phyloP scores from a whole-genome alignment of 92 coral and sea anemone genomes.

The Siderastrea siderea region DNA sequence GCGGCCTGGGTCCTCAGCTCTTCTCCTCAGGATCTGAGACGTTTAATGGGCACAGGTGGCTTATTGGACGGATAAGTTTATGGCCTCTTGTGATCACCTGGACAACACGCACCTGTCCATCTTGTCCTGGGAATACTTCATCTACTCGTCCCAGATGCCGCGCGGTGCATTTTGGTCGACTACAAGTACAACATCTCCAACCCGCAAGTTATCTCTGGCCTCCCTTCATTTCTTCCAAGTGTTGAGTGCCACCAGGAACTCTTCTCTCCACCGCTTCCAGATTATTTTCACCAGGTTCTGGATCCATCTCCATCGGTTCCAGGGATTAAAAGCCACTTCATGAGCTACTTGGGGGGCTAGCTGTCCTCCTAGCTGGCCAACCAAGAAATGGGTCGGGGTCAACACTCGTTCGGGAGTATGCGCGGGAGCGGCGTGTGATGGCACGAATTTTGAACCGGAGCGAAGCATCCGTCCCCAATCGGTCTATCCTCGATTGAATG shows the following conservation, averaged over 20 bases:
- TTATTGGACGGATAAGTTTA: too few species aligned
- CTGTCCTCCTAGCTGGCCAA: conserved; percentile 49
- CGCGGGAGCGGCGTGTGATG: too few species aligned
- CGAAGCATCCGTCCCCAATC: too few species aligned
- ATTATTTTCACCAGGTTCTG: neutral
- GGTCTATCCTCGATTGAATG: too few species aligned
- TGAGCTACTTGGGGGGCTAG: conserved; percentile 33
- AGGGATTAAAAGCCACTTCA: conserved; percentile 13
- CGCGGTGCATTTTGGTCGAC: conserved; percentile 29
- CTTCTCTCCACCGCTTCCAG: conserved; percentile 13
- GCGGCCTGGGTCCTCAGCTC: too few species aligned
- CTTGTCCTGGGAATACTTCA: conserved; percentile 41
- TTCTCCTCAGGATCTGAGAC: too few species aligned
- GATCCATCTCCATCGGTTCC: conserved; percentile 17
- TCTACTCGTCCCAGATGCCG: conserved; percentile 40
- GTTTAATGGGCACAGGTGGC: too few species aligned
- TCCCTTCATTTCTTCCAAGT: conserved; percentile 34
- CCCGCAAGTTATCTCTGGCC: conserved; percentile 4
- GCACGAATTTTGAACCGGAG: too few species aligned
- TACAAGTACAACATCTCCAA: conserved; percentile 21
- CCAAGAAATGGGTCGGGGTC: conserved; percentile 45
- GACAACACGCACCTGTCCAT: conserved; percentile 35
- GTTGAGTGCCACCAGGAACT: conserved; percentile 17
- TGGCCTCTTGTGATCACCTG: conserved; percentile 14
- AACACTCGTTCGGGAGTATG: conserved; percentile 18